Evolutionary conservation across 2,888 invertebrate species (phyloP).

Genomic region (Dorcus parallelipipedus): DNA sequence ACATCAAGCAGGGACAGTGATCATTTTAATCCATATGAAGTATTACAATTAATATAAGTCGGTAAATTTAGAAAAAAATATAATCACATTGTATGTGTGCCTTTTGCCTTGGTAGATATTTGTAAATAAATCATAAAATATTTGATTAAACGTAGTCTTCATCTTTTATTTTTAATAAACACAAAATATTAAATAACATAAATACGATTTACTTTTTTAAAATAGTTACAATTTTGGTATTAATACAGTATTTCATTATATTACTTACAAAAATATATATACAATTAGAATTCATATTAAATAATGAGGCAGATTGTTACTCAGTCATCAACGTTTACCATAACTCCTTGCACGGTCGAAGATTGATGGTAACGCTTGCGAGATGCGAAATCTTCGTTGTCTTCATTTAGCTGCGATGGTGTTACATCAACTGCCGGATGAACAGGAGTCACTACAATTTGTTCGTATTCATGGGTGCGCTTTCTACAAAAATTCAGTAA

Average conservation of each 20-base stretch:
- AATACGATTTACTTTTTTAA: too few relatives aligned
- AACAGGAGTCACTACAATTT: conserved; percentile 79
- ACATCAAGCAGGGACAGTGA: conserved; percentile 18
- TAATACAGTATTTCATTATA: not conserved
- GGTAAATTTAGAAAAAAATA: conserved; percentile 15
- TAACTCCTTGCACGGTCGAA: conserved; percentile 71
- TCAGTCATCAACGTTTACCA: conserved; percentile 55
- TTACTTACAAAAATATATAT: conserved; percentile 18
- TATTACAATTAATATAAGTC: conserved; percentile 17
- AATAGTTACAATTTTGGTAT: not conserved
- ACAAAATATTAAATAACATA: too few relatives aligned
- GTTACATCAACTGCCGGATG: conserved; percentile 76
- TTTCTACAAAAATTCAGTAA: conserved; percentile 54
- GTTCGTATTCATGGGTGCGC: conserved; percentile 77
- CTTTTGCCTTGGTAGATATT: conserved; percentile 24
- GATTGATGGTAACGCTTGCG: conserved; percentile 92
- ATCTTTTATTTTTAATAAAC: too few relatives aligned
- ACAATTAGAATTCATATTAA: conserved; percentile 19
- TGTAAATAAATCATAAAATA: conserved; percentile 22
- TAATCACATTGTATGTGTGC: conserved; percentile 25
- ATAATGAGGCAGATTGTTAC: conserved; percentile 6
- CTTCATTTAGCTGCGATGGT: conserved; percentile 87
- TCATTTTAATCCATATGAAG: conserved; percentile 18
- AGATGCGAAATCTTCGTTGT: conserved; percentile 92
- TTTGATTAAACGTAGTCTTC: too few relatives aligned